Percentiles rank a stretch among this genome's conserved stretches.
phyloP scores from a whole-genome alignment of 2,888 invertebrate genomes.

The Standfussiana lucernea region DNA sequence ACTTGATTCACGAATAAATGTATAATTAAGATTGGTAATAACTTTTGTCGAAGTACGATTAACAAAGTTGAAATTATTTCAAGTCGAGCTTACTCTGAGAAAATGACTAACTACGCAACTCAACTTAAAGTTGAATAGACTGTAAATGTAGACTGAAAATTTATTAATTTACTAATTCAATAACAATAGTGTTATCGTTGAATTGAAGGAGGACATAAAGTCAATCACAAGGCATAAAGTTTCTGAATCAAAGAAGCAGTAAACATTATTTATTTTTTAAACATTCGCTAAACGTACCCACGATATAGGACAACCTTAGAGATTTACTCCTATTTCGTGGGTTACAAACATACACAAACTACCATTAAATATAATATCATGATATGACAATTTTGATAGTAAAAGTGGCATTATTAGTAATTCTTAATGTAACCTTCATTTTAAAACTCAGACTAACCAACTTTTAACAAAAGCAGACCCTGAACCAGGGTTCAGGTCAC shows the following conservation, averaged over 20 bases:
- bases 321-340: too few relatives aligned
- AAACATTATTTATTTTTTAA: too few relatives aligned
- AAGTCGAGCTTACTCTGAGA: slow-evolving; percentile 13
- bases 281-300: too few relatives aligned
- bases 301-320: too few relatives aligned
- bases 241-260: not conserved
- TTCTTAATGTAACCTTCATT: not conserved
- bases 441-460: not conserved
- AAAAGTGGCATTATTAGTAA: not conserved
- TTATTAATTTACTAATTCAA: slow-evolving; percentile 26
- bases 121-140: slow-evolving; percentile 27
- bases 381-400: too few relatives aligned
- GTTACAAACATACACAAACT: too few relatives aligned
- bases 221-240: not conserved
- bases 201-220: slow-evolving; percentile 8
- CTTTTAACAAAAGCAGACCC: not conserved
- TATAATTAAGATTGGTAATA: slow-evolving; percentile 54
- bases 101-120: slow-evolving; percentile 31
- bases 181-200: slow-evolving; percentile 13
- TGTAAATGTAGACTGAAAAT: slow-evolving; percentile 21
- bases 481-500: not conserved
- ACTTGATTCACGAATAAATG: slow-evolving; percentile 40
- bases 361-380: too few relatives aligned
- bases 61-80: slow-evolving; percentile 56
- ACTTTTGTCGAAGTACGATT: slow-evolving; percentile 51